Evolutionary conservation across 2,797 vertebrate species (phyloP), one percentile per base, ranked within the genome.

Genomic region (Erithacus rubecula): DNA sequence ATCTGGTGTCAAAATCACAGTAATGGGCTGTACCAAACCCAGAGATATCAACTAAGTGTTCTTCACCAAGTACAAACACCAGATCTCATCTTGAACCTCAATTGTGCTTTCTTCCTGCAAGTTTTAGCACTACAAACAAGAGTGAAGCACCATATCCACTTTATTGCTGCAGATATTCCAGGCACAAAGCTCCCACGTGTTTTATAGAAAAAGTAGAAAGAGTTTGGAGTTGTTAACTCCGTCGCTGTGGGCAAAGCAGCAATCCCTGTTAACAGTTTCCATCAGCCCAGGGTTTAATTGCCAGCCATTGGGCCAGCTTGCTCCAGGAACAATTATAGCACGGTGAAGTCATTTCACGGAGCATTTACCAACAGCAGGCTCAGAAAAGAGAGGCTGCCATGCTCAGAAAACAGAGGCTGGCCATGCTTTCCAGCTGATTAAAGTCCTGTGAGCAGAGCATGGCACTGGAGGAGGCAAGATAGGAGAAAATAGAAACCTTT

Each of bases 321-420:
- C 94, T 96, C 82, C 88, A 96, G 91, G 90, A 98, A 95, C 94
- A 93, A 90, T 97, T 97, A 70, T 4, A 47, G 93, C 1, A 2
- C 44, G 37, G 93, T 95, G 95, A 97, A 95, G 92, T 97, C 70
- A 93, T 96, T 97, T 97, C 64, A 76, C 1, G 21, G 93, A 71
- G 90, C 96, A 96, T 96, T 98, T 97, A 94, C 91, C 96, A 97
- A 96, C 74, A 96, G 83, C 60, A 92, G 91, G 86, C 76, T 94
- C 94, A 60, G 90, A 83, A 96, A 93, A 79, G 4, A 11, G 91
- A 74, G 93, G 71, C 94, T 92, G 65, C 70, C 53, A 0, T 81
- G 78, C 76, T 94, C 94, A 59, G 90, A 80, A 96, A 94, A 81
- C 4, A 12, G 92, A 74, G 92, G 71, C 95, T 92, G 68, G 87